Base-by-base conservation (phyloP, 2,888 invertebrate genomes). In the Eulithis testata region DNA sequence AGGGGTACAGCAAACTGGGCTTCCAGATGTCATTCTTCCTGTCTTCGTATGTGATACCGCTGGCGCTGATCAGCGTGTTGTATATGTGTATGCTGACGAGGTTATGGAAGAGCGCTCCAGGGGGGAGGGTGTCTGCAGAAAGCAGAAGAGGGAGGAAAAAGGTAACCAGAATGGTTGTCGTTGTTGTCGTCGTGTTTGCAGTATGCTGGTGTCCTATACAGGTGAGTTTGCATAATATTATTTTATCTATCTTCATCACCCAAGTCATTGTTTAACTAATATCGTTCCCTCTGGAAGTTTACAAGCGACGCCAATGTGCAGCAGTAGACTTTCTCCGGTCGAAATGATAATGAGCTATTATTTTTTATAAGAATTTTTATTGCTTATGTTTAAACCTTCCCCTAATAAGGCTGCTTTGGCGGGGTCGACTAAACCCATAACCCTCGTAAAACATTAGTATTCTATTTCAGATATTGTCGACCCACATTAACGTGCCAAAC, bases 181-280 rank as follows among this genome's bases (percentile, higher is more conserved):
- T 98, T 60, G 97, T 98, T 60, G 97, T 98, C 1, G 95, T 97
- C 59, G 97, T 97, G 55, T 99, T 99, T 87, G 98, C 98, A 21
- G 94, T 98, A 50, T 98, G 98, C 90, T 98, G 98, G 98, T 95
- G 97, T 79, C 99, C 99, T 36, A 97, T 99, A 82, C 98, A 98
- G 94, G 96, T 98, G 78, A 94, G 87, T 9, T 9, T n/a, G 7
- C 8, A 4, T 47, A 14, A 0, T 47, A 14, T 14, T 47, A 7
- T 5, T 37, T 37, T 37, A 37, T 7, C 9, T 40, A 11, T 40
- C 40, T 8, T 40, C 9, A 11, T 40, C 6, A 31, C 9, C 9
- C 44, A 44, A 44, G 11, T 44, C 5, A 40, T 40, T 8, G 1
- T 8, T 11, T 40, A 40, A 40, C 6, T 6, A 5, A 31, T 4